phyloP scores from a whole-genome alignment of 2,888 invertebrate genomes.

The Molorchus minor region DNA sequence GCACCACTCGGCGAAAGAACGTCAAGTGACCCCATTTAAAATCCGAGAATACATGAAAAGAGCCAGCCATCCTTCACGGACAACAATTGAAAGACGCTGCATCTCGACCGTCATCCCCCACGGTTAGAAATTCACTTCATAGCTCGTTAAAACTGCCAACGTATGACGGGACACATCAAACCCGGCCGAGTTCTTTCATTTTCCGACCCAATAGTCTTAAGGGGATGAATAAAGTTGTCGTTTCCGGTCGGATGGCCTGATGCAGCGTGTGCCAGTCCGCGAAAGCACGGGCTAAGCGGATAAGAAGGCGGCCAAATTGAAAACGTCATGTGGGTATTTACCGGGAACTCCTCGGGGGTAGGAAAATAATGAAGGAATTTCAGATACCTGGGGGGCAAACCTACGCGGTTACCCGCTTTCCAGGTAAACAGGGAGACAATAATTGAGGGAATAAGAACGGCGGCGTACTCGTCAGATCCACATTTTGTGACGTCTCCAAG shows the following conservation, averaged over 20 bases:
- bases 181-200: slow-evolving; percentile 13
- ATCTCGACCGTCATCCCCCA: neutral
- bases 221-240: slow-evolving; percentile 26
- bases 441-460: too few species aligned
- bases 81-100: too few species aligned
- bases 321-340: slow-evolving; percentile 40
- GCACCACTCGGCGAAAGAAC: neutral
- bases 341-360: slow-evolving; percentile 28
- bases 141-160: neutral
- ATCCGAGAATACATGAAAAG: neutral
- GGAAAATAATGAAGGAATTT: slow-evolving; percentile 38
- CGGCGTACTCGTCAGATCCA: too few species aligned
- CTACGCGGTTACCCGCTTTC: too few species aligned
- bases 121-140: neutral
- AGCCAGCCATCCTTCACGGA: neutral
- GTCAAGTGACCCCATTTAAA: neutral
- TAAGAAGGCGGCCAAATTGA: slow-evolving; percentile 38
- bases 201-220: slow-evolving; percentile 19
- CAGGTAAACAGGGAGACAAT: too few species aligned
- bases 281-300: slow-evolving; percentile 37
- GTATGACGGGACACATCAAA: slow-evolving; percentile 15
- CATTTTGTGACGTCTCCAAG: too few species aligned
- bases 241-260: slow-evolving; percentile 20
- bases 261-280: slow-evolving; percentile 12
- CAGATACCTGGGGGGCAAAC: slow-evolving; percentile 18